Evolutionary conservation across 2,113 vertebrate species (phyloP).

Genomic region (Ceyx margarethae): DNA sequence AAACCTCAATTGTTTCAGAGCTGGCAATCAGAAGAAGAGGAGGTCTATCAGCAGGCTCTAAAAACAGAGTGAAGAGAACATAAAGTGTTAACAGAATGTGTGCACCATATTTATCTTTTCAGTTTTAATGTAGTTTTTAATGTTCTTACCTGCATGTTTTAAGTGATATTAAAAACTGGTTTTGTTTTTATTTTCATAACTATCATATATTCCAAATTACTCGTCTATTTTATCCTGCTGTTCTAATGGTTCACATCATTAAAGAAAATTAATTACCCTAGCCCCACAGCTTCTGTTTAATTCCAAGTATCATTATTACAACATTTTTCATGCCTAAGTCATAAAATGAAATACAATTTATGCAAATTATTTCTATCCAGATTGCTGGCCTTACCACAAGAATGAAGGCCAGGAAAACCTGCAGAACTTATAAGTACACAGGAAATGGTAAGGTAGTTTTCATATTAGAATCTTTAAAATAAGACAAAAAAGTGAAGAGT

Average conservation of each 20-base stretch:
- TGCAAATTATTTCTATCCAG: neutral
- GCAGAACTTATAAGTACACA: neutral
- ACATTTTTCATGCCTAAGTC: constrained; percentile 36
- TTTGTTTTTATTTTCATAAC: constrained; percentile 22
- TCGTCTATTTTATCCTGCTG: neutral
- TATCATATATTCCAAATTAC: constrained; percentile 13
- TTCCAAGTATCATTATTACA: constrained; percentile 37
- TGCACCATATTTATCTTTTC: neutral
- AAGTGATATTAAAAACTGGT: neutral
- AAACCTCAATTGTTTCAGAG: constrained; percentile 81
- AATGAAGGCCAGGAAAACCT: neutral
- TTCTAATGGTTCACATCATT: constrained; percentile 27
- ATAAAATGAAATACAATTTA: constrained; percentile 24
- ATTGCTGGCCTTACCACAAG: neutral
- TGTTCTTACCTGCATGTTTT: neutral
- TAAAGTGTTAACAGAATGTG: neutral
- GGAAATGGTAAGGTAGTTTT: neutral
- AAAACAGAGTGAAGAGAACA: constrained; percentile 32
- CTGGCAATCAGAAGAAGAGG: constrained; percentile 86
- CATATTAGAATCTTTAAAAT: neutral
- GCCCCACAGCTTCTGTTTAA: constrained; percentile 8
- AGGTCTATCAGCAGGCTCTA: constrained; percentile 84
- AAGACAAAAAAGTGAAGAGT: neutral
- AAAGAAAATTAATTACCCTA: constrained; percentile 40
- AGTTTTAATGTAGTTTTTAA: neutral